phyloP scores from a whole-genome alignment of 2,888 invertebrate genomes.

The Aricia artaxerxes region DNA sequence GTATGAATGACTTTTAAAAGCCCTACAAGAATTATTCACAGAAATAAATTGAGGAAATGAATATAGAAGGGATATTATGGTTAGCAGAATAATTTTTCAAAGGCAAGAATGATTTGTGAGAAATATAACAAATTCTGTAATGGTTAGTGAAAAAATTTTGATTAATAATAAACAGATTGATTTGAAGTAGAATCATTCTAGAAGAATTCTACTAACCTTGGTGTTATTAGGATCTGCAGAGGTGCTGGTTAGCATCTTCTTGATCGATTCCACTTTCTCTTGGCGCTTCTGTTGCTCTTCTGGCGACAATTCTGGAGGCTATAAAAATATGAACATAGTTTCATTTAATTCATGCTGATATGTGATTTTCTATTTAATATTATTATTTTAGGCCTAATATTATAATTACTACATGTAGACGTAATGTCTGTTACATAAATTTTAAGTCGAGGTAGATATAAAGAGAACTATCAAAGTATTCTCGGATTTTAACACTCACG shows the following conservation, averaged over 20 bases:
- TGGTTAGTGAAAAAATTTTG: neutral
- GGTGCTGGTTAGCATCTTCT: constrained; percentile 92
- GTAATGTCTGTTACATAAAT: no score
- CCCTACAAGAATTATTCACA: neutral
- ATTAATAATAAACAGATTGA: constrained; percentile 37
- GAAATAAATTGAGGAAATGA: neutral
- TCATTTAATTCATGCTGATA: no score
- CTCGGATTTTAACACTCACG: no score
- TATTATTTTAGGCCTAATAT: no score
- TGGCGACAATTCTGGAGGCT: constrained; percentile 90
- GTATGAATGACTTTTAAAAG: neutral
- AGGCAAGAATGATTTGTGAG: neutral
- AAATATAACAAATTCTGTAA: neutral
- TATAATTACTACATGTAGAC: no score
- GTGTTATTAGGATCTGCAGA: constrained; percentile 66
- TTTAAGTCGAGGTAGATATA: no score
- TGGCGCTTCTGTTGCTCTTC: constrained; percentile 91
- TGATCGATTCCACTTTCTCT: constrained; percentile 94
- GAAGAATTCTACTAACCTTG: constrained; percentile 55
- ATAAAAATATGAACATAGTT: constrained; percentile 47
- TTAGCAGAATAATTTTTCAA: neutral
- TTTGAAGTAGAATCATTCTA: neutral
- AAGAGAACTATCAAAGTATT: no score
- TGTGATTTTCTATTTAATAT: no score
- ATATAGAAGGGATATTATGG: neutral